phyloP scores from a whole-genome alignment of 2,888 invertebrate genomes.

The Beris morrisii region DNA sequence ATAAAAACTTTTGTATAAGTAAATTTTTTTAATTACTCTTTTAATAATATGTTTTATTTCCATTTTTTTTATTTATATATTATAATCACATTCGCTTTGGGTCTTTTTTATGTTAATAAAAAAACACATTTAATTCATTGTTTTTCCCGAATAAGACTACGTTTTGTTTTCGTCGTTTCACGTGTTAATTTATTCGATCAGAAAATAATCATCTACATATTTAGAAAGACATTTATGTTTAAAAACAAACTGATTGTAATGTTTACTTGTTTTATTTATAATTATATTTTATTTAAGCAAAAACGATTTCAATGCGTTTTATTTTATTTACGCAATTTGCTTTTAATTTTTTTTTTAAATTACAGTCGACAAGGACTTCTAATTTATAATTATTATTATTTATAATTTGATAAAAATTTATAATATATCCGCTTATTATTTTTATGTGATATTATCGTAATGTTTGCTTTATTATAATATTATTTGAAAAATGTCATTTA shows the following conservation, averaged over 20 bases:
- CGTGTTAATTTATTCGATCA: too few species aligned
- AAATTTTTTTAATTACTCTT: not conserved
- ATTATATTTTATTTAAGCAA: not conserved
- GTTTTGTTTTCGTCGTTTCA: too few species aligned
- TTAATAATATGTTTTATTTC: slow-evolving; percentile 24
- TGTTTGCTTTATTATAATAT: not conserved
- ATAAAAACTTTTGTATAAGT: not conserved
- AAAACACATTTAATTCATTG: slow-evolving; percentile 21
- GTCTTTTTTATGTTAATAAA: slow-evolving; percentile 34
- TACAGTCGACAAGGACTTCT: not conserved
- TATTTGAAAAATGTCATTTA: not conserved
- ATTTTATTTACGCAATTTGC: not conserved
- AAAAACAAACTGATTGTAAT: too few species aligned
- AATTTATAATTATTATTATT: slow-evolving; percentile 1
- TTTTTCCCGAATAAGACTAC: too few species aligned
- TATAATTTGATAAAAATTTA: not conserved
- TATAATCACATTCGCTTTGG: slow-evolving; percentile 42
- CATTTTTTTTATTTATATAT: slow-evolving; percentile 27
- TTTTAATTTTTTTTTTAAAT: not conserved
- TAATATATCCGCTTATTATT: not conserved
- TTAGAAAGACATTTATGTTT: too few species aligned
- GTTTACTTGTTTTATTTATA: not conserved
- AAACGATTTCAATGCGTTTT: not conserved
- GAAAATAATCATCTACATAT: too few species aligned
- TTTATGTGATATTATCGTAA: not conserved